Base-by-base conservation (phyloP, 64 coral and sea anemone genomes). In the Dendronephthya gigantea region DNA sequence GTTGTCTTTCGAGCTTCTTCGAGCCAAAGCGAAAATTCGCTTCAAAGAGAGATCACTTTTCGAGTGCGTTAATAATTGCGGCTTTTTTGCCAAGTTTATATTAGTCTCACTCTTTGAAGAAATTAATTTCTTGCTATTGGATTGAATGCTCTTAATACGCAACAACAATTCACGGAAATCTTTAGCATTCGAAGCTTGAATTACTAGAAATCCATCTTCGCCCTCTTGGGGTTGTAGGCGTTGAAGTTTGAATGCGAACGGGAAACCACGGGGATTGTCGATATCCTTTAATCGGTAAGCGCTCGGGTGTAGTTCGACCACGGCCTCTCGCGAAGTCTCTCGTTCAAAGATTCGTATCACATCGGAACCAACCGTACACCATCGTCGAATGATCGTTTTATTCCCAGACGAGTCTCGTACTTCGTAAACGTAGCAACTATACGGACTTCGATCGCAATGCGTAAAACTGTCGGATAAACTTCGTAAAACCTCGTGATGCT, bases 321-420 rank as follows among this genome's bases (percentile, higher is more conserved):
- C 72, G 72, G 72, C 72, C 72, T 79, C 72, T 34, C 72, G 72
- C 72, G 72, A 79, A 15, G 72, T 79, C 29, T 79, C 72, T 15
- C 72, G 72, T 39, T 79, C 72, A 79, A 36, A 79, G 15, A 79
- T 79, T 79, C 36, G 4, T 29, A 79, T 79, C 30, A 79, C 22
- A 29, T 79, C 72, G 36, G 15, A 29, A 79, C 22, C 36, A 39
- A 79, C 36, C 2, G 36, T 29, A 19, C 72, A 79, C 72, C 72
- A 79, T 79, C 72, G 72, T 4, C 72, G 72, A 36, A 79, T 79
- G 28, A 79, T 79, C 17, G 72, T 79, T 33, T 79, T 79, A 39
- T 79, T 79, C 29, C 72, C 72, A 9, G 72, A 79, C 2, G 72
- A 79, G 32, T 79, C 72, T 39, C 72, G 72, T 1, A 79, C 72